Evolutionary conservation across 2,113 vertebrate genomes (phyloP).

Genomic region (Tricholaema leucomelas): DNA sequence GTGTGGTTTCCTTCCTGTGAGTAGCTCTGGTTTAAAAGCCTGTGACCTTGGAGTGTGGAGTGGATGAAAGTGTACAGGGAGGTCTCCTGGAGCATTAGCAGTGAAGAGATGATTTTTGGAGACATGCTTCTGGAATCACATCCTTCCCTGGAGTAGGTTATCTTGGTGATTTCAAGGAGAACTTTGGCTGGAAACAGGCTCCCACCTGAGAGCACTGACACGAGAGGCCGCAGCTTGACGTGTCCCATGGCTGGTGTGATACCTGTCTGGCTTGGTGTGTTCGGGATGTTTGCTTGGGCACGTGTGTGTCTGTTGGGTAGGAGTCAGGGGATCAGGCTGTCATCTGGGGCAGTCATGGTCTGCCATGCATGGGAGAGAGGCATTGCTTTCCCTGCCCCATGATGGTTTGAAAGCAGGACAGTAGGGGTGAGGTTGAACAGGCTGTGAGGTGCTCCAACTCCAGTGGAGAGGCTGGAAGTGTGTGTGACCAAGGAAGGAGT

Average conservation of each 20-base stretch:
- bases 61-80: neutral
- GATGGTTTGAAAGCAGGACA: neutral
- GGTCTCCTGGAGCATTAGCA: neutral
- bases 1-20: neutral
- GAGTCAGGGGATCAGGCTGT: neutral
- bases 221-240: accelerated
- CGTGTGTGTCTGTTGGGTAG: neutral
- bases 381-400: accelerated
- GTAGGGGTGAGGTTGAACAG: neutral
- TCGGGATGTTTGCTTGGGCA: accelerated
- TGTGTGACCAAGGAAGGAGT: neutral
- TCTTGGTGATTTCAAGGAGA: neutral
- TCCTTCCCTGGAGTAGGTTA: neutral
- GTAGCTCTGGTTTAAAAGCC: neutral
- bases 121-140: neutral
- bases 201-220: neutral
- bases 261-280: neutral
- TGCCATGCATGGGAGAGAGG: accelerated
- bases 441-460: neutral
- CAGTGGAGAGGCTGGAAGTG: neutral
- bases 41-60: accelerated
- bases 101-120: neutral
- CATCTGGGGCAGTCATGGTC: accelerated
- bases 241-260: too few relatives aligned
- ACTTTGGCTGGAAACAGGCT: neutral